These are phyloP conservation scores for Delphinapterus leucas DNA, from an alignment of 2,113 vertebrate genomes.

Conservation along the genomic window DNA sequence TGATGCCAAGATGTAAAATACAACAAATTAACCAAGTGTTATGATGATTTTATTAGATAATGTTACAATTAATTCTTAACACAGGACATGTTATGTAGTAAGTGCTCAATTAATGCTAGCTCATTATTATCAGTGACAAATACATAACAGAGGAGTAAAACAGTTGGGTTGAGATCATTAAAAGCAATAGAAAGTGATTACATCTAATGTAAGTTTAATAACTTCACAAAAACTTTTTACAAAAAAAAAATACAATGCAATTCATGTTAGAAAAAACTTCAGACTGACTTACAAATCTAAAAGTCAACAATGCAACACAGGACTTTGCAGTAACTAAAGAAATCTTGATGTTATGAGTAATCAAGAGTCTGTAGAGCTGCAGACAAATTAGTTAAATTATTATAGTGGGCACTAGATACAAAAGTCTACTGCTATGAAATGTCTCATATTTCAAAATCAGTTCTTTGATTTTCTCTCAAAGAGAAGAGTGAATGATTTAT, in stretches of 20 bases:
- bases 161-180: background rate
- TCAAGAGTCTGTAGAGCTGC: background rate
- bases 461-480: slow-evolving; percentile 52
- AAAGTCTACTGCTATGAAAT: slow-evolving; percentile 6
- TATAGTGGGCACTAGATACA: background rate
- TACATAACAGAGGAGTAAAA: background rate
- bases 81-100: background rate
- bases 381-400: background rate
- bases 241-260: background rate
- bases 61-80: background rate
- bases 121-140: background rate
- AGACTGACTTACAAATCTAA: background rate
- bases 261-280: background rate
- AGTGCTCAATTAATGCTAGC: background rate
- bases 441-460: slow-evolving; percentile 43
- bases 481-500: slow-evolving; percentile 55
- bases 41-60: background rate
- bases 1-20: background rate
- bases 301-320: background rate
- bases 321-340: background rate
- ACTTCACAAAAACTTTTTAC: background rate
- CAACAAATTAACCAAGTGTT: background rate
- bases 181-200: background rate
- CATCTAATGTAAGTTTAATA: background rate
- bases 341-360: background rate